Evolutionary conservation across 2,888 invertebrate species (phyloP), one percentile per base, ranked within the genome.

Genomic region (Strigamia maritima): DNA sequence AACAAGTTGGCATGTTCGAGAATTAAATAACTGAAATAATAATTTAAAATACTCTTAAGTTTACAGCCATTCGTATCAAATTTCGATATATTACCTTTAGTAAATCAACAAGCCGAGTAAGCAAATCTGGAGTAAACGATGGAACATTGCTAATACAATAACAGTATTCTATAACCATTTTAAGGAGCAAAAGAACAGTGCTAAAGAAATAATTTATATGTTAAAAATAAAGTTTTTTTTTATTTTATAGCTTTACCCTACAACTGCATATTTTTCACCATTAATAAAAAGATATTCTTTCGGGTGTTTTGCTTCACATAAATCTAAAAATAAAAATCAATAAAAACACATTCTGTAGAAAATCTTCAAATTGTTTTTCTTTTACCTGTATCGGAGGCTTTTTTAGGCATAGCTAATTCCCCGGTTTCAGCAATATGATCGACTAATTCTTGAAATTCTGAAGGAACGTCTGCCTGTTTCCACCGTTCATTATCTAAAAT

Each of bases 141-240:
- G 93, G 90, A 79, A 96, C 88, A 83, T 94, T 91, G 81, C 90
- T 89, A 0, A 92, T 91, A 84, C 93, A 89, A 90, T 87, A 85
- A 87, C 97, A 96, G 86, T 98, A 98, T 86, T 98, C 97, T 81
- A 94, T 90, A 82, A 97, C 90, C 88, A 97, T 93, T 87, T 94
- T 93, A 80, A 98, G 89, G 81, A 98, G 89, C 83, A 97, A 90
- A 82, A 98, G 88, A 28, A 93, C 94, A 40, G 96, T 93, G 44
- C 89, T 89, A 81, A 80, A 83, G 79, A 82, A 49, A 24, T 16
- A 76, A 76, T 19, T n/a, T 38, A 76, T 16, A 28, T 14, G 14
- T 77, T 7, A 44, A 80, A 80, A 81, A 19, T 19, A 28, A 49
- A 28, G 7, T 76, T 35, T 40, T 22, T 24, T 12, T 49, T 77